These are phyloP conservation scores for Amphipoea lucens DNA, from an alignment of 2,888 invertebrate species.

Conservation along the genomic window DNA sequence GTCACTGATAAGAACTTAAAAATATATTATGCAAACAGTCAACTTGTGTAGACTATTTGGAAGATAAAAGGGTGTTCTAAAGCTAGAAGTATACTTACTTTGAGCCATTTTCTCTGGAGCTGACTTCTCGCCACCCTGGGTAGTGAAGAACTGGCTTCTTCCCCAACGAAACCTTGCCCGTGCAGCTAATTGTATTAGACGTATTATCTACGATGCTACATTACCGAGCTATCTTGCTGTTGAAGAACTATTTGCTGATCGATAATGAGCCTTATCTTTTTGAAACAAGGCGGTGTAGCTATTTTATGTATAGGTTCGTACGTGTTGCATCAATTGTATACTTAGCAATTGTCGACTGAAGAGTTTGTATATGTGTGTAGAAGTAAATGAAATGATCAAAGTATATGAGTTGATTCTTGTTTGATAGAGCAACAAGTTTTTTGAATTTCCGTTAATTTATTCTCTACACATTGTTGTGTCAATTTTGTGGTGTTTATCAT, in stretches of 20 bases:
- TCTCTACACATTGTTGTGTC: background rate
- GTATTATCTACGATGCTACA: constrained; percentile 69
- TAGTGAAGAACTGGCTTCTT: constrained; percentile 69
- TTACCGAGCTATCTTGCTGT: constrained; percentile 11
- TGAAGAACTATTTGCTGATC: background rate
- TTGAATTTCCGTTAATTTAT: background rate
- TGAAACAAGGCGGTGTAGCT: background rate
- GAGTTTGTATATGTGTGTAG: constrained; percentile 16
- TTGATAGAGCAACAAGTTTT: background rate
- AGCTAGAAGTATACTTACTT: constrained; percentile 44
- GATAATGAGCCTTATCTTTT: constrained; percentile 21
- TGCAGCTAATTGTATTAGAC: constrained; percentile 76
- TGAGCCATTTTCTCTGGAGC: constrained; percentile 52
- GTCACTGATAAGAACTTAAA: background rate
- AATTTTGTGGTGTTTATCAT: no score
- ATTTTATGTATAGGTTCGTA: background rate
- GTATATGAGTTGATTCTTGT: constrained; percentile 1
- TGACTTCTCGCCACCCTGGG: constrained; percentile 56
- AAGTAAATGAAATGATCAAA: constrained; percentile 3
- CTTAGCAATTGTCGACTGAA: constrained; percentile 27
- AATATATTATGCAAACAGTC: background rate
- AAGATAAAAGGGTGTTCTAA: background rate
- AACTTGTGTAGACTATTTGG: background rate
- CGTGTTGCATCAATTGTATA: constrained; percentile 14
- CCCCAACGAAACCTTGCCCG: constrained; percentile 71